Conservation (phyloP, 2,888 invertebrate genomes). For the Anorthoa munda region DNA sequence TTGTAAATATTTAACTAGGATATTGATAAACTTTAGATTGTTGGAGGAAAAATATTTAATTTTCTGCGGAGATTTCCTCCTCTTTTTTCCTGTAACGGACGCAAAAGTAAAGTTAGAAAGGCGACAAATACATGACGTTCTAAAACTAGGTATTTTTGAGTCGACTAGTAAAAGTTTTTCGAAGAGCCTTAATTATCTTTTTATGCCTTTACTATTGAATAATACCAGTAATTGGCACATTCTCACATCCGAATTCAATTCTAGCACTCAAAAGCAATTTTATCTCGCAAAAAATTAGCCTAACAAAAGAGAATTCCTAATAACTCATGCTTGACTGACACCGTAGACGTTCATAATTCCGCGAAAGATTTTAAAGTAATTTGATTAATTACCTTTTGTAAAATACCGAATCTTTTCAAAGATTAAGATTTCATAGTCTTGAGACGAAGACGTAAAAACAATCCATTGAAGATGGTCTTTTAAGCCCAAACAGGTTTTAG, state of each 20-base stretch:
- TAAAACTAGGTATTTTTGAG: not conserved
- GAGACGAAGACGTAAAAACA: constrained; percentile 44
- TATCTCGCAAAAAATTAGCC: constrained; percentile 3
- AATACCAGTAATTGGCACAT: constrained; percentile 10
- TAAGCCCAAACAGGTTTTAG: constrained; percentile 75
- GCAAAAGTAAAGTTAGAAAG: constrained; percentile 8
- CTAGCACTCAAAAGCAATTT: constrained; percentile 15
- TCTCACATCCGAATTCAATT: constrained; percentile 18
- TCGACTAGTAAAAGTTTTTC: not conserved
- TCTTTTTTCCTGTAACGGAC: not conserved
- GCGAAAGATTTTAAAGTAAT: constrained; percentile 18
- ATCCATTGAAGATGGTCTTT: constrained; percentile 43
- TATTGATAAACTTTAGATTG: constrained; percentile 27
- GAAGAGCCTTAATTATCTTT: constrained; percentile 18
- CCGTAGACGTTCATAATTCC: constrained; percentile 6
- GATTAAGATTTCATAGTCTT: constrained; percentile 56
- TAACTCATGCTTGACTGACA: constrained; percentile 17
- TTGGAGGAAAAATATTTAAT: constrained; percentile 6
- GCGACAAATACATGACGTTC: not conserved
- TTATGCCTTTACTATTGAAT: not conserved
- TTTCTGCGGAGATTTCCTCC: not conserved
- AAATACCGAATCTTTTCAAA: constrained; percentile 43
- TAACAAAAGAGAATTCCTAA: constrained; percentile 44
- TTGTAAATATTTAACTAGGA: constrained; percentile 38
- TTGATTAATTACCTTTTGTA: constrained; percentile 51